Percentiles rank a stretch among this genome's conserved stretches.
Conservation (phyloP, 2,797 vertebrate species). For the Ctenosaura bakeri region DNA sequence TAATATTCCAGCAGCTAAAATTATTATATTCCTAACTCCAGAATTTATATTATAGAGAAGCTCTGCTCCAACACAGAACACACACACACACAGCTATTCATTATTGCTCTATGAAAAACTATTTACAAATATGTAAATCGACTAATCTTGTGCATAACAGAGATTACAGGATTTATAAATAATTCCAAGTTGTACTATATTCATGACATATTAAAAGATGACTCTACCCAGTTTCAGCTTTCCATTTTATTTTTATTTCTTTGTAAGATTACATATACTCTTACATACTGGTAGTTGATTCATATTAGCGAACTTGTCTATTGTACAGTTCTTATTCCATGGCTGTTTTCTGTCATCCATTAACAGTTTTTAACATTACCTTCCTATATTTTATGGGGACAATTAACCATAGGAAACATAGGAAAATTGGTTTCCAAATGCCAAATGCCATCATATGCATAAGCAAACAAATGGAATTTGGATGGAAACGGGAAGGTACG, state of each 20-base stretch:
- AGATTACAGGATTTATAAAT: neutral
- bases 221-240: neutral
- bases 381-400: neutral
- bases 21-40: neutral
- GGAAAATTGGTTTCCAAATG: neutral
- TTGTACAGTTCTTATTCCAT: neutral
- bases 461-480: neutral
- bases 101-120: neutral
- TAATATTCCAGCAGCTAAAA: neutral
- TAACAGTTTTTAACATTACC: neutral
- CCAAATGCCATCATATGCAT: neutral
- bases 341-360: neutral
- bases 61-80: neutral
- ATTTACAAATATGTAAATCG: slow-evolving; percentile 10
- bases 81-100: no score
- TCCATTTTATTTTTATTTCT: neutral
- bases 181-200: neutral
- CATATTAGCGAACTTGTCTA: no score
- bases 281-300: neutral
- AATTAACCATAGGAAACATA: neutral
- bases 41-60: neutral
- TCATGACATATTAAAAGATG: neutral
- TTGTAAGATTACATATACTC: neutral
- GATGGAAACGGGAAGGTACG: neutral
- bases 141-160: neutral